Conservation (phyloP, 2,888 invertebrate species). For the Lochmaea crataegi region DNA sequence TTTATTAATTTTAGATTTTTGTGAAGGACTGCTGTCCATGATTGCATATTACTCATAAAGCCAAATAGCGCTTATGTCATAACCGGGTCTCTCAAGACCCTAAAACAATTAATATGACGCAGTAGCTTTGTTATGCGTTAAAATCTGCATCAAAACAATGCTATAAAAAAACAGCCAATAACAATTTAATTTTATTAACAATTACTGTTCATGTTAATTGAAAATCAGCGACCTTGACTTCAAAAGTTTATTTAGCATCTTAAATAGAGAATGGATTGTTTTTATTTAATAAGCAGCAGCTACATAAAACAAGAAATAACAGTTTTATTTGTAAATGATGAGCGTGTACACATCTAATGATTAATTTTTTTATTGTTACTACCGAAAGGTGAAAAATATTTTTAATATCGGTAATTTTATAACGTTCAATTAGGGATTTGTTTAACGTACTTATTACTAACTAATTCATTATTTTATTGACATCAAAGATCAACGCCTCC, state of each 20-base stretch:
- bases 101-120: conserved; percentile 9
- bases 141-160: conserved; percentile 21
- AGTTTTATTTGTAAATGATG: conserved; percentile 32
- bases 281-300: conserved; percentile 16
- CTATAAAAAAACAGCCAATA: conserved; percentile 28
- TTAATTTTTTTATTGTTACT: not conserved
- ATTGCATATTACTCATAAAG: not conserved
- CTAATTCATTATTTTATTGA: no score
- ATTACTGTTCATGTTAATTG: conserved; percentile 31
- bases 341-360: not conserved
- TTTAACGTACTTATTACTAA: not conserved
- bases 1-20: no score
- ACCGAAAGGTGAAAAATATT: not conserved
- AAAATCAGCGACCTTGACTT: conserved; percentile 31
- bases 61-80: not conserved
- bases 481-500: not conserved
- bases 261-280: conserved; percentile 18
- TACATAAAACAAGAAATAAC: conserved; percentile 21
- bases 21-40: no score
- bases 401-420: not conserved
- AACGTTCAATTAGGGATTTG: not conserved
- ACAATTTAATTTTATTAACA: conserved; percentile 34
- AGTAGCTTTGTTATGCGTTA: conserved; percentile 3
- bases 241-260: conserved; percentile 26
- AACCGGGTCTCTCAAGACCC: not conserved